Conservation (phyloP, 1,140 invertebrate species). For the honey bee (Apis mellifera) region Amel_HAv3.1 CM009932.2:5118001-5118500, state of each 20-base stretch:
- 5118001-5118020: too few relatives aligned
- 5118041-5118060: neutral
- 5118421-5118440: constrained; percentile 71
- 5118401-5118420: constrained; percentile 69
- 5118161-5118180: constrained; percentile 43
- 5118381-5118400: constrained; percentile 52
- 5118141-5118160: constrained; percentile 56
- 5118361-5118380: constrained; percentile 49
- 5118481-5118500: neutral
- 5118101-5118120: constrained; percentile 38
- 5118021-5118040: neutral
- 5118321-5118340: constrained; percentile 80
- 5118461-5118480: neutral
- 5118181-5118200: constrained; percentile 30
- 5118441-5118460: constrained; percentile 70
- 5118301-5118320: constrained; percentile 80
- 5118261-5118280: constrained; percentile 65
- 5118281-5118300: constrained; percentile 80
- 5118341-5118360: constrained; percentile 78
- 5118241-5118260: constrained; percentile 48
- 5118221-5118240: neutral
- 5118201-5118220: constrained; percentile 7
- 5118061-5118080: neutral
- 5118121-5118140: constrained; percentile 41
- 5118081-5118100: constrained; percentile 16